Base-by-base conservation (phyloP, 53 echinoderm and acorn worm genomes). In the Henricia sp. region DNA sequence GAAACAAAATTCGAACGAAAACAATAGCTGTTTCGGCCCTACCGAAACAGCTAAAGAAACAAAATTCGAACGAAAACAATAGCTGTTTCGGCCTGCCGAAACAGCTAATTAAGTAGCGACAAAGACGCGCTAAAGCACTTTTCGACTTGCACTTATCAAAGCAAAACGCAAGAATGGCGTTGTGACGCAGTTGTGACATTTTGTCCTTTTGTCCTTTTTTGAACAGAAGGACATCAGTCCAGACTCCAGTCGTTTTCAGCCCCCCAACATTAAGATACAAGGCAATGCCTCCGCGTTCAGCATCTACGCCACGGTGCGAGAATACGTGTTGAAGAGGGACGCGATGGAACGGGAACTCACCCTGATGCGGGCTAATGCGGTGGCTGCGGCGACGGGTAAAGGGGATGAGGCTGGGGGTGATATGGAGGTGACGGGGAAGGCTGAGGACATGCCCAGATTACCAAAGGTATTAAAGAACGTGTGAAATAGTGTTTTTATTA, bases 401-500 rank as follows among this genome's bases (percentile, higher is more conserved):
- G 65, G 75, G 51, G 80, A 67, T 2, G 91, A 91, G 68, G 84
- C 78, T 6, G 86, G 86, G 14, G 54, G 32, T 11, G 91, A 89
- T 40, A 88, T 87, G 30, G 85, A 82, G 23, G 94, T 90, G 43
- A 86, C 65, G 16, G 94, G 59, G 40, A 87, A 94, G 75, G 83
- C 84, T 21, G 89, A 80, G 17, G 92, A 91, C 62, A 73, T 84
- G 34, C 53, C 88, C 19, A 84, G 77, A 40, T 71, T 96, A 17
- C 94, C 96, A 71, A 96, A 94, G 93, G 96, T 96, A 67, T 8
- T n/a, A n/a, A n/a, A n/a, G n/a, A n/a, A n/a, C n/a, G n/a, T n/a
- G n/a, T n/a, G n/a, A n/a, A n/a, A n/a, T n/a, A n/a, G n/a, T n/a
- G n/a, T n/a, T n/a, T n/a, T n/a, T n/a, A n/a, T n/a, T n/a, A n/a